Conservation (phyloP, 2,113 vertebrate genomes). For the Mystacornis crossleyi region DNA sequence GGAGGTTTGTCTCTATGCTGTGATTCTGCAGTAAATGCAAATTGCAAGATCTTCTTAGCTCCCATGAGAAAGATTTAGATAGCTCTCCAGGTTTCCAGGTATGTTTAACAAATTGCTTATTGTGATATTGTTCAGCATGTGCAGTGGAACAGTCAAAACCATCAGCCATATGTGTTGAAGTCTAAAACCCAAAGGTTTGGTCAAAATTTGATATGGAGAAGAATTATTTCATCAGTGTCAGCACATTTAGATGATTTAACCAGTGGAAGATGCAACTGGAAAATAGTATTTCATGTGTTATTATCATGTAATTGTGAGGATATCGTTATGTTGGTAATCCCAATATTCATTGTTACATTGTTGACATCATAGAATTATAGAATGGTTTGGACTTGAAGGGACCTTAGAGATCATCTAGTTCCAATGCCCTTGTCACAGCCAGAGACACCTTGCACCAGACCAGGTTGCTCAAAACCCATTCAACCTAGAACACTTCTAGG, state of each 20-base stretch:
- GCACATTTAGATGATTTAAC: background rate
- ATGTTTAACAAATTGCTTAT: background rate
- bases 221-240: background rate
- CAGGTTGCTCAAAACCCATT: background rate
- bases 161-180: background rate
- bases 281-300: background rate
- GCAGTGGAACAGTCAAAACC: background rate
- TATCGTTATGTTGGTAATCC: background rate
- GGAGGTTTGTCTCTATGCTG: background rate
- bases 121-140: background rate
- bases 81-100: background rate
- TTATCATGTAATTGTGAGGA: background rate
- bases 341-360: background rate
- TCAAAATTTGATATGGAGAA: background rate
- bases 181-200: background rate
- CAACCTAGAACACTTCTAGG: background rate
- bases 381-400: background rate
- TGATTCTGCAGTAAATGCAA: background rate
- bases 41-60: background rate
- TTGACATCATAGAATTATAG: background rate
- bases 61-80: background rate
- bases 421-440: background rate
- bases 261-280: background rate
- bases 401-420: background rate
- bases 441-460: background rate